Conservation (phyloP, 2,113 vertebrate species). For the Willisornis vidua region DNA sequence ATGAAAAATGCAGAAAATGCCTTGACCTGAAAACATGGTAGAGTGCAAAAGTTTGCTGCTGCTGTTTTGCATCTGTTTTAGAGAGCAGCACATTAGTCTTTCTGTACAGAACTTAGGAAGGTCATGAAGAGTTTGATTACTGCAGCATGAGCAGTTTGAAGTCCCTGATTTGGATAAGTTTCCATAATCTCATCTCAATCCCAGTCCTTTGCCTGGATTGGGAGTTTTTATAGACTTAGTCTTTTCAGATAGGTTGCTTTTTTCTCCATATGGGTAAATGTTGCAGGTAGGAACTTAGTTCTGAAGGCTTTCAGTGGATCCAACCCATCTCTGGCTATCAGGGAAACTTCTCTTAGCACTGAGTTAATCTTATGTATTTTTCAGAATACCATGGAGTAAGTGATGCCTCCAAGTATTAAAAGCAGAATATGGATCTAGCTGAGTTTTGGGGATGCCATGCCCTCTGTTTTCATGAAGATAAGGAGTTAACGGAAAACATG, state of each 20-base stretch:
- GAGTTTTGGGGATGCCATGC: not conserved
- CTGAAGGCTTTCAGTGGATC: not conserved
- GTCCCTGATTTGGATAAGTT: not conserved
- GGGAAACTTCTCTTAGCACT: not conserved
- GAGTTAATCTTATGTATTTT: not conserved
- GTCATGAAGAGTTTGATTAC: not conserved
- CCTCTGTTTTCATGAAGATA: not conserved
- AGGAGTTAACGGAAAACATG: not conserved
- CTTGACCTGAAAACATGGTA: not conserved
- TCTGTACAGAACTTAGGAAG: not conserved
- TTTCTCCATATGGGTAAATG: not conserved
- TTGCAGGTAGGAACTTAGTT: not conserved
- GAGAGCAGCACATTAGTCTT: not conserved
- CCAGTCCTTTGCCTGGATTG: not conserved
- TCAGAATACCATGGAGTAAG: fast-evolving
- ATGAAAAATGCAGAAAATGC: not conserved
- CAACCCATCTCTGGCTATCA: not conserved
- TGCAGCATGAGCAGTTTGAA: not conserved
- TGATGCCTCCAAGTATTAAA: not conserved
- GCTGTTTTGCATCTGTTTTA: not conserved
- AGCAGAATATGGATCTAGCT: not conserved
- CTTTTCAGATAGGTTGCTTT: not conserved
- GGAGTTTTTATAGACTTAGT: not conserved
- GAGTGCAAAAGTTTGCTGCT: not conserved
- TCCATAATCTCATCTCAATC: not conserved